Evolutionary conservation across 2,888 invertebrate species (phyloP).

Genomic region (Rhaphigaster nebulosa): DNA sequence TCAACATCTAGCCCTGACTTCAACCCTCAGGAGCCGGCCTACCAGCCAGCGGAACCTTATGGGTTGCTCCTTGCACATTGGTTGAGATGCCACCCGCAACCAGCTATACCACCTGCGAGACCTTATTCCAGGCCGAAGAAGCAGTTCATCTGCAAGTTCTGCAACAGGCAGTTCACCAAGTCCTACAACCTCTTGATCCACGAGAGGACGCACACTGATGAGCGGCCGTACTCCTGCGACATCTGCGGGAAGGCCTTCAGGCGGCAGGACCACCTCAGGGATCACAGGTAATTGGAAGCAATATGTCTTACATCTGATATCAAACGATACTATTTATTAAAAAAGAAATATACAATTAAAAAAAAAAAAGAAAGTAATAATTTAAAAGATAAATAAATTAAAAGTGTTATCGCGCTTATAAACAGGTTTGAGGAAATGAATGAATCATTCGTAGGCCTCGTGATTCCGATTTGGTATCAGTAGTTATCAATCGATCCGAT

Average conservation of each 20-base stretch:
- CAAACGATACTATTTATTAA: too few relatives aligned
- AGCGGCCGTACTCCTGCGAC: constrained; percentile 95
- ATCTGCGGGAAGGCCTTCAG: constrained; percentile 96
- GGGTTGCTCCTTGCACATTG: constrained; percentile 81
- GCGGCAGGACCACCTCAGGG: constrained; percentile 92
- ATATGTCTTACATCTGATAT: background rate
- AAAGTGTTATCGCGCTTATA: background rate
- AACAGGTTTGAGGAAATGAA: background rate
- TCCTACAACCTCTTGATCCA: constrained; percentile 98
- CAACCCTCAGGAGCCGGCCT: constrained; percentile 23
- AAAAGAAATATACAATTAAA: too few relatives aligned
- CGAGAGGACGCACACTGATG: constrained; percentile 96
- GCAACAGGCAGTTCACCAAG: constrained; percentile 97
- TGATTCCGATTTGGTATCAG: constrained; percentile 9
- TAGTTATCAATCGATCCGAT: constrained; percentile 4
- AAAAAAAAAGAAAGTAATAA: background rate
- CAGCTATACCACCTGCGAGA: constrained; percentile 73
- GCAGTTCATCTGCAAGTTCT: constrained; percentile 97
- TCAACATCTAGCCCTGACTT: constrained; percentile 34
- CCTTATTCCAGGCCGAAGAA: constrained; percentile 76
- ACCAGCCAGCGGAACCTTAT: constrained; percentile 60
- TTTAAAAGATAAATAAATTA: too few relatives aligned
- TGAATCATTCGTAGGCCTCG: constrained; percentile 7
- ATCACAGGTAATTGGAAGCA: constrained; percentile 81
- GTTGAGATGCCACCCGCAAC: constrained; percentile 79